Evolutionary conservation across 2,888 invertebrate species (phyloP), one percentile per base, ranked within the genome.

Genomic region (Aphrophora alni): DNA sequence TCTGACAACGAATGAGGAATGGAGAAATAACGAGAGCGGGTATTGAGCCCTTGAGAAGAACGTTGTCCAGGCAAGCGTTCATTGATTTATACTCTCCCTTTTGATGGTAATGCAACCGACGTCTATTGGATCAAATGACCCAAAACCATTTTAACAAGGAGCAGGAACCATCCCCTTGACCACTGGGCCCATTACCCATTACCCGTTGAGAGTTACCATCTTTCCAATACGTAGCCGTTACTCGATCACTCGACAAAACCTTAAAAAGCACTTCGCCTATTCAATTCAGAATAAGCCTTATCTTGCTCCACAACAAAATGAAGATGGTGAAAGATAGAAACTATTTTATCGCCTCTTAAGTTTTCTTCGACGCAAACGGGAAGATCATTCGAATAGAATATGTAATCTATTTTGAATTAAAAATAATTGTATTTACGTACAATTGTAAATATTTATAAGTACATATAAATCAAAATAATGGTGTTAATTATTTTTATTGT

Each of bases 61-160:
- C n/a, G n/a, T n/a, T 59, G 59, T 59, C 21, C 59, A 21, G 59
- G 59, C 44, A 73, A 78, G 78, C 73, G 51, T 26, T 78, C 78
- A 78, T 78, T 78, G 78, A 78, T 78, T 78, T 73, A 78, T 44
- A 28, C 21, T 8, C 59, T 73, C 78, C 71, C 78, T 78, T 78
- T 78, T 78, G 78, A 78, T 59, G 72, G 78, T 44, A 59, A 51
- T 27, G 73, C 78, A 73, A 59, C 73, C 33, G 24, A 25, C 78
- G 73, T 72, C 81, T 78, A 81, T 81, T 79, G 82, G 81, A 81
- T 83, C 83, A 84, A 84, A 84, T 84, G 84, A 84, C 83, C 82
- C 84, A 81, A 81, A 81, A 75, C 75, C 80, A 81, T 83, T 84
- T 84, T 84, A 84, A 84, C 84, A 84, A 84, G 84, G 84, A 80